phyloP scores from a whole-genome alignment of 2,888 invertebrate species.

The Diaprepes abbreviatus region DNA sequence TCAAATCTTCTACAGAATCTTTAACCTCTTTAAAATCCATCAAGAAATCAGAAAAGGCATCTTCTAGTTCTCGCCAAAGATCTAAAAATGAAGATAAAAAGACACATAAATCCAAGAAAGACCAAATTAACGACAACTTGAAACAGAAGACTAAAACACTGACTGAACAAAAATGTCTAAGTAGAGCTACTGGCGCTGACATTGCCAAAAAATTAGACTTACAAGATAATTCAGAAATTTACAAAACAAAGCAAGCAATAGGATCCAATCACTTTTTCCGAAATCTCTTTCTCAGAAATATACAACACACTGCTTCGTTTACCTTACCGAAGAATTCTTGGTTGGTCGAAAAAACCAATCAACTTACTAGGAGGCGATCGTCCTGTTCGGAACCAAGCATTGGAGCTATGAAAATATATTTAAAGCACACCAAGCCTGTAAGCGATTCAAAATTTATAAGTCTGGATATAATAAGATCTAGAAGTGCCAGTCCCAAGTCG shows the following conservation, averaged over 20 bases:
- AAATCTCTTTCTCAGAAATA: constrained; percentile 76
- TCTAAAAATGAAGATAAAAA: constrained; percentile 54
- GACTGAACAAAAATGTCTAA: constrained; percentile 55
- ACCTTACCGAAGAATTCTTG: constrained; percentile 69
- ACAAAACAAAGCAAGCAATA: constrained; percentile 72
- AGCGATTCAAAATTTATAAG: constrained; percentile 80
- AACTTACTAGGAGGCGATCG: constrained; percentile 70
- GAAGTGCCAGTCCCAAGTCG: constrained; percentile 73
- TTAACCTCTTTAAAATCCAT: constrained; percentile 54
- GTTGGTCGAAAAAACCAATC: constrained; percentile 78
- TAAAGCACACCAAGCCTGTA: constrained; percentile 79
- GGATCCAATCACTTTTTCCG: constrained; percentile 79
- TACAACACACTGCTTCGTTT: constrained; percentile 65
- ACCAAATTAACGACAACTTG: constrained; percentile 58
- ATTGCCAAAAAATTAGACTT: constrained; percentile 54
- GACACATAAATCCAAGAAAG: constrained; percentile 62
- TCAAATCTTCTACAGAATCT: constrained; percentile 61
- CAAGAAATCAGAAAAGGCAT: constrained; percentile 42
- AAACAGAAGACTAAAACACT: constrained; percentile 39
- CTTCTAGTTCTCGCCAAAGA: constrained; percentile 30
- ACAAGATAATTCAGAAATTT: constrained; percentile 65
- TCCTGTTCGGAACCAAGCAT: constrained; percentile 70
- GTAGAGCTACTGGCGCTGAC: constrained; percentile 57
- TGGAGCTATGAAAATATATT: constrained; percentile 74
- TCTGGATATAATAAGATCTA: constrained; percentile 72